Evolutionary conservation across 2,888 invertebrate genomes (phyloP), one percentile per base, ranked within the genome.

Genomic region (Clunio marinus): DNA sequence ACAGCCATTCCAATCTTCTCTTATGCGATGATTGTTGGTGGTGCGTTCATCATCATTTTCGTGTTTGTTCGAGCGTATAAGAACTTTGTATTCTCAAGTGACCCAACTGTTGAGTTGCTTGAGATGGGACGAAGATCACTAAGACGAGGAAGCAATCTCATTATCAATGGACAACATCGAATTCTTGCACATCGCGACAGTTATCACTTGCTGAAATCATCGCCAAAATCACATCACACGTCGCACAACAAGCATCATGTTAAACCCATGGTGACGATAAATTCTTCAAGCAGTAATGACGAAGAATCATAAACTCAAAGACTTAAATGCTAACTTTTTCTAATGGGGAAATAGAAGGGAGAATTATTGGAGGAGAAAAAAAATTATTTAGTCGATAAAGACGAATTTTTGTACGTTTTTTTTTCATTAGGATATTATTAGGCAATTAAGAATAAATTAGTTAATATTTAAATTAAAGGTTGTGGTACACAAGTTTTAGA

Each of bases 21-120:
- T 1, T 92, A 90, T 77, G 85, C 88, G 25, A 82, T 87, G 76
- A 88, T 91, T 70, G 77, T 87, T 62, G 78, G 86, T 69, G 92
- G 93, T 0, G 78, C 86, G 2, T 78, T 84, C 58, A 82, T 85
- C 24, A 80, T 92, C 22, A 79, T 86, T 3, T 81, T 83, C 2
- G 83, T 88, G 37, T 86, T 91, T 74, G 81, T 90, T 13, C 86
- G 85, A 74, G 85, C 87, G 0, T 91, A 92, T 80, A 89, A 88
- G 74, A 88, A 84, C 73, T 81, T 88, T 55, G 85, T 89, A 0
- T 85, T 89, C 70, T 83, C 86, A 4, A 82, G 84, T 28, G 85
- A 87, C 73, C 78, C 79, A 58, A 85, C 87, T 0, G 80, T 87
- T 35, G 89, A 91, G 75, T 88, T 90, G 25, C 83, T 91, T 8